Evolutionary conservation across 2,888 invertebrate genomes (phyloP), one percentile per base, ranked within the genome.

Genomic region (Metopia argyrocephala): DNA sequence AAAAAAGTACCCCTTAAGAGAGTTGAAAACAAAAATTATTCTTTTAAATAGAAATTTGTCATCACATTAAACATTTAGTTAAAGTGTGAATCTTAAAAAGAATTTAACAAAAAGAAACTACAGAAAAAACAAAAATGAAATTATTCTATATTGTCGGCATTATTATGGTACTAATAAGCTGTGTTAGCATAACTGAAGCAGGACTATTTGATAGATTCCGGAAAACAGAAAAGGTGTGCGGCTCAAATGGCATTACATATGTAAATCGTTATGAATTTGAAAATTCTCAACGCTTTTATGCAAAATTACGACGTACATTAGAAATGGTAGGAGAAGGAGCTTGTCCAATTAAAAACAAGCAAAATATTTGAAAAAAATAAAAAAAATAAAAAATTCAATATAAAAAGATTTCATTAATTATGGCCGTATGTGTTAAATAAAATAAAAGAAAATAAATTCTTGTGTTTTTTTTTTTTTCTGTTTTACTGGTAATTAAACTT

Each of bases 191-290:
- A 5, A 56, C 76, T 3, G 97, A 91, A 94, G 95, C 85, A 97
- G 97, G 90, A 93, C 94, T 65, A 94, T 94, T 78, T 21, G 50
- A 18, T 21, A 31, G 54, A 12, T 12, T 15, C 3, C 18, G 65
- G 21, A 57, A 68, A 18, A 95, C 95, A 89, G 95, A 95, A 89
- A 96, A 96, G 23, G 95, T 98, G 80, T 98, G 98, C 91, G 97
- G 97, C 59, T 94, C 95, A 89, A 96, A 97, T 89, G 96, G 96
- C 69, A 93, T 97, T 84, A 96, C 97, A 28, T 98, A 96, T 91
- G 97, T 96, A 91, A 97, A 97, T 83, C 97, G 98, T 5, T 98
- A 98, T 90, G 96, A 96, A 91, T 98, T 98, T 69, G 98, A 98
- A 79, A 98, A 98, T 89, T 94, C 95, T 52, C 88, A 88, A 69